phyloP scores from a whole-genome alignment of 2,797 vertebrate species.

The Hippopotamyrus pictus region DNA sequence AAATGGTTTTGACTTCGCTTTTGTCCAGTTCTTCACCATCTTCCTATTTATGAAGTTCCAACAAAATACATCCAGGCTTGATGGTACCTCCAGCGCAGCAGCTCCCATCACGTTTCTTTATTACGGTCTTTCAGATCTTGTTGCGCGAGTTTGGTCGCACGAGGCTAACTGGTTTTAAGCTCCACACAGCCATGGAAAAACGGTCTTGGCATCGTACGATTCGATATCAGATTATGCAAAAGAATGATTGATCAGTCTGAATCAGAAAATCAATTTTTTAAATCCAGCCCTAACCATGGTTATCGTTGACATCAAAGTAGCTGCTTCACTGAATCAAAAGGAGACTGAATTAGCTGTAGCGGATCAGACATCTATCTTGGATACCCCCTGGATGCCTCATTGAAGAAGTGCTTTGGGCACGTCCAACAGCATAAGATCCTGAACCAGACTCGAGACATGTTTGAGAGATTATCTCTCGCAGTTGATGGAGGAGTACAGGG shows the following conservation, averaged over 20 bases:
- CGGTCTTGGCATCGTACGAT: no score
- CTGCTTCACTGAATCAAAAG: no score
- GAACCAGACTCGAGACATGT: background rate
- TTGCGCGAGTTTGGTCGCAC: no score
- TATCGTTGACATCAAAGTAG: no score
- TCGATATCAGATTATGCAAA: background rate
- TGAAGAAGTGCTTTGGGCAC: background rate
- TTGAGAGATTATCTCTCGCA: background rate
- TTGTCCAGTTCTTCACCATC: background rate
- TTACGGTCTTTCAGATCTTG: background rate
- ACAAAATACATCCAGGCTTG: background rate
- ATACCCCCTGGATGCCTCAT: background rate
- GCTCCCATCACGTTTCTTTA: background rate
- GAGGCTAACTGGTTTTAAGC: background rate
- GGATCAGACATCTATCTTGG: no score
- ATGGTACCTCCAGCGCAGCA: background rate
- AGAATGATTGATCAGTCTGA: background rate
- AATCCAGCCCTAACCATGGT: no score
- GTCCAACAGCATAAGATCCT: background rate
- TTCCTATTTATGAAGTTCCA: background rate
- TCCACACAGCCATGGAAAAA: background rate
- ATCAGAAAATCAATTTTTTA: no score
- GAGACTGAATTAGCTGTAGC: no score
- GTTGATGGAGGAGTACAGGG: background rate
- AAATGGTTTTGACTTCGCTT: background rate